Evolutionary conservation across 2,113 vertebrate species (phyloP).

Genomic region (Bagarius yarrelli): DNA sequence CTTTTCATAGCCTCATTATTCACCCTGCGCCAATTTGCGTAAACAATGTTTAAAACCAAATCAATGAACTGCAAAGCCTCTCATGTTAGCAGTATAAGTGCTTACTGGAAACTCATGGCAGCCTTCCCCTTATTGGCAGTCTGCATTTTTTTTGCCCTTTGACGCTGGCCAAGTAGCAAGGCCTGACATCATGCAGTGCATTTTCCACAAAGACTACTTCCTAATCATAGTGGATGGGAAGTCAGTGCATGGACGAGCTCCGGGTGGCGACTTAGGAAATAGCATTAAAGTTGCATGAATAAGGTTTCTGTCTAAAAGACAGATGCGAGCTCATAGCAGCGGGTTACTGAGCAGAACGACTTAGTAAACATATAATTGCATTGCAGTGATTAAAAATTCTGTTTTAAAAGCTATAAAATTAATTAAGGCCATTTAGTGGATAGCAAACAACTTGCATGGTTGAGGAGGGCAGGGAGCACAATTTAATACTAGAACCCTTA

Average conservation of each 20-base stretch:
- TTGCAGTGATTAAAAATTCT: slow-evolving; percentile 12
- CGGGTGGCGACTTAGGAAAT: slow-evolving; percentile 36
- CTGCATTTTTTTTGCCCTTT: slow-evolving; percentile 62
- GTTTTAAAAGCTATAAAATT: slow-evolving; percentile 15
- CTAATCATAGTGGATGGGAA: slow-evolving; percentile 30
- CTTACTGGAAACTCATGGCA: slow-evolving; percentile 58
- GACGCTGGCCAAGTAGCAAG: slow-evolving; percentile 54
- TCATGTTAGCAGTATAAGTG: slow-evolving; percentile 56
- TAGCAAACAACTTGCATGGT: background rate
- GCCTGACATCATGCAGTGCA: slow-evolving; percentile 61
- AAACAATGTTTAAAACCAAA: slow-evolving; percentile 49
- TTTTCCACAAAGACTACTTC: slow-evolving; percentile 56
- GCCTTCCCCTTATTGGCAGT: slow-evolving; percentile 59
- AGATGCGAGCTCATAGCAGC: background rate
- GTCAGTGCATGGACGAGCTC: slow-evolving; percentile 17
- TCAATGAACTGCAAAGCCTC: slow-evolving; percentile 53
- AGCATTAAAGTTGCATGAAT: slow-evolving; percentile 20
- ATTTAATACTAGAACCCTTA: slow-evolving; percentile 45
- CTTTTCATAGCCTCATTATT: slow-evolving; percentile 28
- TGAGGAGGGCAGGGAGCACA: slow-evolving; percentile 24
- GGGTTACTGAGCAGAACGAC: background rate
- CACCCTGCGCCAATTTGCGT: slow-evolving; percentile 49
- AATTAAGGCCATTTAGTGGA: slow-evolving; percentile 9
- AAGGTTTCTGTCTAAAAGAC: slow-evolving; percentile 14
- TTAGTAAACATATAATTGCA: background rate